A percentile compares a stretch with the other conserved stretches of the same genome.
Evolutionary conservation across 2,113 vertebrate genomes (phyloP).

Genomic region (Acrocephalus kingi): DNA sequence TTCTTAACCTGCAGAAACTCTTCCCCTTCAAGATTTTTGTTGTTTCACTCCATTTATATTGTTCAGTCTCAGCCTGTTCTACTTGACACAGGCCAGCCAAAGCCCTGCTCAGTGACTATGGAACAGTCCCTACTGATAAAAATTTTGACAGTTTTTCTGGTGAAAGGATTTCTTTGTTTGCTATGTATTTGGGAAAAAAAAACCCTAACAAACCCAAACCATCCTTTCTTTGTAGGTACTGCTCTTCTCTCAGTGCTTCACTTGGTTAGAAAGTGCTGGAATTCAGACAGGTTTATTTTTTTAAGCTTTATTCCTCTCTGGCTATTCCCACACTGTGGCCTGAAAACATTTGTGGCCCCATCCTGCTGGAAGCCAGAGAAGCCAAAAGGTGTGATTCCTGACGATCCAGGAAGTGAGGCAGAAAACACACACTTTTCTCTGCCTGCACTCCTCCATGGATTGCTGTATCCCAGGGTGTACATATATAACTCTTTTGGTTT

Average conservation of each 20-base stretch:
- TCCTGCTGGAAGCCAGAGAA: not conserved
- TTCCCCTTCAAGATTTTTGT: not conserved
- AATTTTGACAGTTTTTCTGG: not conserved
- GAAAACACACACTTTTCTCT: not conserved
- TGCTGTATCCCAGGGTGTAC: not conserved
- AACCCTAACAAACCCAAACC: not conserved
- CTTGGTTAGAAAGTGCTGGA: not conserved
- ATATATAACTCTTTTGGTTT: not conserved
- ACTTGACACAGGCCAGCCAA: not conserved
- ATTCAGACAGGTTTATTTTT: not conserved
- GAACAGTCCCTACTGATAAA: not conserved
- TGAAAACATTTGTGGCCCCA: not conserved
- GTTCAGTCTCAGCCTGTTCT: not conserved
- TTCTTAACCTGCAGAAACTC: not conserved
- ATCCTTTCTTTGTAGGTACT: not conserved
- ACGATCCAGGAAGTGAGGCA: not conserved
- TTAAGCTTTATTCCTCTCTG: not conserved
- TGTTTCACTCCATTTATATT: not conserved
- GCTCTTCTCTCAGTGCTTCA: not conserved
- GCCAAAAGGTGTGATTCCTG: not conserved
- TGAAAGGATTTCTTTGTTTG: not conserved
- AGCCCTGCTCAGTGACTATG: not conserved
- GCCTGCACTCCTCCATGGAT: not conserved
- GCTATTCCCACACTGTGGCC: not conserved
- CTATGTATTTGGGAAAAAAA: not conserved